Evolutionary conservation across 2,888 invertebrate species (phyloP), one percentile per base, ranked within the genome.

Genomic region (Luperina nickerlii): DNA sequence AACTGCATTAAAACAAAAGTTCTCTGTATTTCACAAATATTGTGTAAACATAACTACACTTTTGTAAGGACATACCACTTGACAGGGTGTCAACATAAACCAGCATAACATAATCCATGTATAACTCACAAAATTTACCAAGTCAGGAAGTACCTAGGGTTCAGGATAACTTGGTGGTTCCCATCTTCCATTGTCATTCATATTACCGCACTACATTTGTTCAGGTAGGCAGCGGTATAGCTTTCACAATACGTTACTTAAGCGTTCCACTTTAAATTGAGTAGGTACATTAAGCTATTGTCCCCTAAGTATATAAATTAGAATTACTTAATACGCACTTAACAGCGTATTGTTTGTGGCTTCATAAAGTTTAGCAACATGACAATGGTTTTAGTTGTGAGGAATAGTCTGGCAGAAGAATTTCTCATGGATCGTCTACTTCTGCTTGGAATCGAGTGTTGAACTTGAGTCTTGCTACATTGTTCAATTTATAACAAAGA

Each of bases 241-340:
- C 88, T 92, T 91, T 89, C 87, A 82, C 88, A 91, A 91, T 78
- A 38, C 51, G 68, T 89, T 85, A 87, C 88, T 89, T 90, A 89
- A 91, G 84, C 77, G 89, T 88, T 87, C 89, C 68, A 88, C 83
- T 91, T 92, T 87, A 89, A 86, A 89, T 89, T 88, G 84, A 84
- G 83, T 79, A 82, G 79, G 76, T 78, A 83, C 83, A 69, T 82
- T 74, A 81, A 81, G 70, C 84, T 85, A 88, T 88, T 89, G 86
- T 88, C 89, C 83, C 74, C 81, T 78, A 71, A 75, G 78, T 81
- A 74, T 82, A 87, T 85, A 80, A 86, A 86, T 81, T 82, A 78
- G 78, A 82, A 81, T 89, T 88, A 89, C 89, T 88, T 89, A 87
- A 89, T 82, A 81, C 81, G n/a, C 73, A 84, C 81, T 86, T 85